Evolutionary conservation across 2,888 invertebrate species (phyloP), one percentile per base, ranked within the genome.

Genomic region (Thumatha senex): DNA sequence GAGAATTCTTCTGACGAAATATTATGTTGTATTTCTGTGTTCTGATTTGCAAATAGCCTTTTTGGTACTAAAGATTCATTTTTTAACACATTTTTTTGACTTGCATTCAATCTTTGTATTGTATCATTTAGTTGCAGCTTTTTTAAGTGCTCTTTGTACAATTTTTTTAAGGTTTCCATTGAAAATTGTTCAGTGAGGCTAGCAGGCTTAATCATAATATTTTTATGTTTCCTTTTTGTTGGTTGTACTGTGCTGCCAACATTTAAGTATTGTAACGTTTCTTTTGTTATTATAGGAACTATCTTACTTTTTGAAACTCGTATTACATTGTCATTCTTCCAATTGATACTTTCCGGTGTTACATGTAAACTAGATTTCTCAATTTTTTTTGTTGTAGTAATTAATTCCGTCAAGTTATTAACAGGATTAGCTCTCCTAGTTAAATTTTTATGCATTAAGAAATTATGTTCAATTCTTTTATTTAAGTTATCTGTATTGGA

Each of bases 371-470:
- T 34, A 15, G 18, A 3, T 2, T 43, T 15, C 12, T 43, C 33
- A 5, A 34, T 9, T 10, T 12, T 5, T n/a, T 33, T 43, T 0
- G 2, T 24, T 24, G 2, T 24, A 24, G 5, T 5, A 24, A 24
- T 24, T 24, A 24, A 4, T 34, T 12, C 18, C 9, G n/a, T 15
- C 5, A 34, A 7, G n/a, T 34, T 0, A 9, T 5, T 24, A n/a
- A 11, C 35, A 29, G 10, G 13, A 43, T 51, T 49, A 3, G 45
- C 47, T 4, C 51, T 55, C 31, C 48, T 54, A 7, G 29, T 56
- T 11, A 15, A 14, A 13, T 48, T 45, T n/a, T 33, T 29, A 2
- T 42, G 36, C 9, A 12, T 30, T 0, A 42, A 15, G 1, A 15
- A 9, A n/a, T n/a, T 3, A 45, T 31, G 30, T 7, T 10, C 9